phyloP scores from a whole-genome alignment of 30 jellyfish, hydroid and myxozoan species.

The Aurelia aurita complex sp. Pacific region DNA sequence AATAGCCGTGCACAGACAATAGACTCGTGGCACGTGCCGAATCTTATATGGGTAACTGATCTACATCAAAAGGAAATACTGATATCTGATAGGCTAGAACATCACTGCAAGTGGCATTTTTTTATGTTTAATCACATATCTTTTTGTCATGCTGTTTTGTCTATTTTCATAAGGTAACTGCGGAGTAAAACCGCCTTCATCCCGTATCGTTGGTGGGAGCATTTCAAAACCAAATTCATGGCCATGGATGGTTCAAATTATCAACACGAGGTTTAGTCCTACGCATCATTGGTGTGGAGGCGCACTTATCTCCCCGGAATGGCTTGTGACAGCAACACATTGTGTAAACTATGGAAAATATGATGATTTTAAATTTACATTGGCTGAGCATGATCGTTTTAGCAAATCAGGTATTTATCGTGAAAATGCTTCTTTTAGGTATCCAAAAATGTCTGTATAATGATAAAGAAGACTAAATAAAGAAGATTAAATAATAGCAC shows the following conservation, averaged over 20 bases:
- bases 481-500: no score
- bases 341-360: slow-evolving; percentile 23
- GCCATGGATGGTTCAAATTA: slow-evolving; percentile 62
- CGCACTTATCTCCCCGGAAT: slow-evolving; percentile 36
- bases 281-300: slow-evolving; percentile 55
- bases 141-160: background rate
- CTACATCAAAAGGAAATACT: no score
- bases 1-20: no score
- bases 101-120: background rate
- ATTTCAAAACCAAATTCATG: slow-evolving; percentile 24
- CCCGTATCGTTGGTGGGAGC: slow-evolving; percentile 51
- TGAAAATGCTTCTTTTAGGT: no score
- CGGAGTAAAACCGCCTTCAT: slow-evolving; percentile 25
- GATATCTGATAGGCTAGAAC: no score
- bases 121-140: background rate
- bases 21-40: no score
- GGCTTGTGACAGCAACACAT: slow-evolving; percentile 57
- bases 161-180: slow-evolving; percentile 11
- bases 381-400: slow-evolving; percentile 52
- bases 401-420: slow-evolving; percentile 9
- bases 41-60: no score
- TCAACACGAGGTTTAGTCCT: slow-evolving; percentile 18
- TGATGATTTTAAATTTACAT: slow-evolving; percentile 6
- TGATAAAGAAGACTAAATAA: no score
- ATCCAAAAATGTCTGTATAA: no score